Percentiles rank a stretch among this genome's conserved stretches.
Evolutionary conservation across 2,113 vertebrate genomes (phyloP).

Genomic region (Cettia cetti): DNA sequence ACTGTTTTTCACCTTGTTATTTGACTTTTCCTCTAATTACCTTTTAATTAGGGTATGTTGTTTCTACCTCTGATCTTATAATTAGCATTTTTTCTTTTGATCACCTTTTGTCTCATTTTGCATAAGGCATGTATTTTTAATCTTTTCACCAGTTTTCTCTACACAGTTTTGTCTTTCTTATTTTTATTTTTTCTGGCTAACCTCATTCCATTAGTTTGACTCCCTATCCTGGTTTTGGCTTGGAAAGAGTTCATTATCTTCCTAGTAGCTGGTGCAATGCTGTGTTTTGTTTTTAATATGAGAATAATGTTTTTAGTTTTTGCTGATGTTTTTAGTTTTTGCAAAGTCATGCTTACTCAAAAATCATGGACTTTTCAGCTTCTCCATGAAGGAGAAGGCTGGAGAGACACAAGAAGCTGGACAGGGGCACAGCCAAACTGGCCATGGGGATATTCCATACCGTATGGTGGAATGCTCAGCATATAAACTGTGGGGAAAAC

Average conservation of each 20-base stretch:
- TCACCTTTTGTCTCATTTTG: background rate
- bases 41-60: background rate
- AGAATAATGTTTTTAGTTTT: background rate
- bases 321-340: background rate
- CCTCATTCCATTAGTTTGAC: background rate
- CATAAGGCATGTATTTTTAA: background rate
- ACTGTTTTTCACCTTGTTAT: background rate
- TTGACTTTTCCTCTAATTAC: background rate
- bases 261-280: background rate
- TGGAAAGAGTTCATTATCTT: background rate
- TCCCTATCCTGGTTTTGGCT: background rate
- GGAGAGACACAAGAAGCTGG: background rate
- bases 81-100: slow-evolving; percentile 15
- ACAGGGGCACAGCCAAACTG: background rate
- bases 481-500: background rate
- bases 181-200: background rate
- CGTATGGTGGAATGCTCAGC: background rate
- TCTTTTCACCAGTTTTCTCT: background rate
- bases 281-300: background rate
- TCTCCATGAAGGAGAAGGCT: background rate
- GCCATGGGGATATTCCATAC: background rate
- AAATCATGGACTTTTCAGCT: background rate
- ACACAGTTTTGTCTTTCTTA: background rate
- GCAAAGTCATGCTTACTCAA: background rate
- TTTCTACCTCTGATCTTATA: background rate